phyloP scores from a whole-genome alignment of 2,888 invertebrate genomes.

The Minunthozetes semirufus region DNA sequence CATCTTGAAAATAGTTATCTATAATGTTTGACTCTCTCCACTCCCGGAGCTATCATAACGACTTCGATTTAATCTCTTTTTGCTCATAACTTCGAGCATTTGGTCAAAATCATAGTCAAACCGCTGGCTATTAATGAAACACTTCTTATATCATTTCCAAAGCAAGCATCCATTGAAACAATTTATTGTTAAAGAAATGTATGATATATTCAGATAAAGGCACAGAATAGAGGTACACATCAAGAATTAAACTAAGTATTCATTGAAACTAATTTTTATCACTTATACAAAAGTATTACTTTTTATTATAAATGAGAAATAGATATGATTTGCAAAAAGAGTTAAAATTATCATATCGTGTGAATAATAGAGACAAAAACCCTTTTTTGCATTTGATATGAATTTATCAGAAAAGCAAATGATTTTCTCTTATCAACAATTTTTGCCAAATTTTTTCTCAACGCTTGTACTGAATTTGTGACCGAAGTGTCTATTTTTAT shows the following conservation, averaged over 20 bases:
- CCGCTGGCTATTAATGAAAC: constrained; percentile 9
- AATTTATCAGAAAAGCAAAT: background rate
- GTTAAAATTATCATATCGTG: constrained; percentile 5
- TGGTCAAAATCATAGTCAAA: background rate
- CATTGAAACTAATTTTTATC: background rate
- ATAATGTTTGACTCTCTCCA: background rate
- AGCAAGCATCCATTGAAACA: background rate
- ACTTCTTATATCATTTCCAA: background rate
- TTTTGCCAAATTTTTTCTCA: background rate
- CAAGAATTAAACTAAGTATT: background rate
- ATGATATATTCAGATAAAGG: background rate
- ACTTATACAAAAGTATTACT: background rate
- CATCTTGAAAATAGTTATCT: constrained; percentile 25
- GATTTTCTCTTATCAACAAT: background rate
- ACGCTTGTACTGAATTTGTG: background rate
- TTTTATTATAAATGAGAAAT: background rate
- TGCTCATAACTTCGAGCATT: background rate
- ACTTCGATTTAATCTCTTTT: background rate
- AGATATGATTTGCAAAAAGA: background rate
- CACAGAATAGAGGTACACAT: background rate
- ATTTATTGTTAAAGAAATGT: background rate
- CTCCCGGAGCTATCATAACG: background rate
- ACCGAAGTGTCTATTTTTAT: background rate
- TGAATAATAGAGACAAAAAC: constrained; percentile 5
- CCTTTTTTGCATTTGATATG: background rate